Percentiles rank a stretch among this genome's conserved stretches.
These are phyloP conservation scores for Aurelia aurita DNA, from an alignment of 30 jellyfish, hydroid and myxozoan species.

Conservation along the genomic window DNA sequence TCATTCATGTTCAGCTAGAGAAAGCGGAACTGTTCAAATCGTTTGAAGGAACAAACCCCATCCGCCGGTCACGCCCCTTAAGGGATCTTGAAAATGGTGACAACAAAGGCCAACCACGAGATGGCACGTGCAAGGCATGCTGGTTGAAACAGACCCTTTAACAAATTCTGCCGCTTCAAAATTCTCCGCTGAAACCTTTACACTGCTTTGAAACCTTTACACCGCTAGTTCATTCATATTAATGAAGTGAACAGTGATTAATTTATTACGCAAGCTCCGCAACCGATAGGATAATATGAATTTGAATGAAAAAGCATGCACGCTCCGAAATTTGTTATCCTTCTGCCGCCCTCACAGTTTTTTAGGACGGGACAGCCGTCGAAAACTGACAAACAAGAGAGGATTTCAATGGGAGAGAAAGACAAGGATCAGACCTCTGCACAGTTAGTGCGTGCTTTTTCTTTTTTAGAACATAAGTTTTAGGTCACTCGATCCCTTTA, in stretches of 20 bases:
- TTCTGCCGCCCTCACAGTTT: conserved; percentile 59
- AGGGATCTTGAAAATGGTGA: too few relatives aligned
- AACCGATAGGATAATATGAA: neutral
- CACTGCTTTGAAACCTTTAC: too few relatives aligned
- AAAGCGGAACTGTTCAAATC: too few relatives aligned
- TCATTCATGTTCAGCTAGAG: too few relatives aligned
- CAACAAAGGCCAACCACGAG: too few relatives aligned
- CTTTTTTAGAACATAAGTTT: neutral
- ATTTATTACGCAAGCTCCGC: conserved; percentile 1
- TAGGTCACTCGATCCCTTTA: conserved; percentile 63
- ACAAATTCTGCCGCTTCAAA: too few relatives aligned
- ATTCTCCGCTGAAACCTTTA: too few relatives aligned
- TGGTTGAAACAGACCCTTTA: too few relatives aligned
- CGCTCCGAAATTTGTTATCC: conserved; percentile 26
- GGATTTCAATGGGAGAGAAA: conserved; percentile 18
- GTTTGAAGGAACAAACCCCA: too few relatives aligned
- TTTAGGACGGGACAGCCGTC: conserved; percentile 11
- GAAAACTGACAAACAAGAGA: conserved; percentile 19
- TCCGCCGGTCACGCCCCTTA: too few relatives aligned
- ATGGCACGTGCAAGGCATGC: too few relatives aligned
- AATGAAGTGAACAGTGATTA: conserved; percentile 1
- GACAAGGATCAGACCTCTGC: conserved; percentile 42
- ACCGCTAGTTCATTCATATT: neutral
- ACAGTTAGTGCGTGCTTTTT: conserved; percentile 40
- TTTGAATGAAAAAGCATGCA: neutral